Conservation (phyloP, 1,140 invertebrate genomes). For the Diuraphis noxia region DNA sequence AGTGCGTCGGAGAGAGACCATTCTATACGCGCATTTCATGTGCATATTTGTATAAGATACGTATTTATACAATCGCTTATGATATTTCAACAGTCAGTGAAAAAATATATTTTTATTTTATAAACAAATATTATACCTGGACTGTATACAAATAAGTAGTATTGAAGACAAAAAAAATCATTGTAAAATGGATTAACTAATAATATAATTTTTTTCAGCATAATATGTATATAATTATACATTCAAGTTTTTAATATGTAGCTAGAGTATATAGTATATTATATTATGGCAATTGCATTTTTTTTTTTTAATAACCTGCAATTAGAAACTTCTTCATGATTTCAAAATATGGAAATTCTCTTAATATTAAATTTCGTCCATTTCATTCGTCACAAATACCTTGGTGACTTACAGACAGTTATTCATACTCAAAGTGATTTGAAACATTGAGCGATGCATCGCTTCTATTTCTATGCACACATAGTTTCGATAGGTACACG, state of each 20-base stretch:
- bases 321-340: neutral
- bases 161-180: neutral
- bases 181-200: neutral
- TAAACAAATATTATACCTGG: neutral
- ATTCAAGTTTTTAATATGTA: neutral
- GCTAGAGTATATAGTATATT: too few species aligned
- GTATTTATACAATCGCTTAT: neutral
- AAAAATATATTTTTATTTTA: neutral
- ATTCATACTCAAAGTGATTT: neutral
- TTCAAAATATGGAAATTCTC: neutral
- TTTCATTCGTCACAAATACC: neutral
- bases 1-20: neutral
- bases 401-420: neutral
- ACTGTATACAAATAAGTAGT: neutral
- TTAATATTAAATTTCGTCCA: neutral
- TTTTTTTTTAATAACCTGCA: neutral
- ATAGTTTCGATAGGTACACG: neutral
- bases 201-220: neutral
- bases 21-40: neutral
- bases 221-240: neutral
- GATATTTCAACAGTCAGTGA: neutral
- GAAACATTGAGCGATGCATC: neutral
- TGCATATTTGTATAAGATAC: neutral
- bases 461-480: neutral
- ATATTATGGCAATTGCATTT: neutral